Evolutionary conservation across 35 echinoderm and acorn worm species (phyloP).

Genomic region (Patiria miniata): DNA sequence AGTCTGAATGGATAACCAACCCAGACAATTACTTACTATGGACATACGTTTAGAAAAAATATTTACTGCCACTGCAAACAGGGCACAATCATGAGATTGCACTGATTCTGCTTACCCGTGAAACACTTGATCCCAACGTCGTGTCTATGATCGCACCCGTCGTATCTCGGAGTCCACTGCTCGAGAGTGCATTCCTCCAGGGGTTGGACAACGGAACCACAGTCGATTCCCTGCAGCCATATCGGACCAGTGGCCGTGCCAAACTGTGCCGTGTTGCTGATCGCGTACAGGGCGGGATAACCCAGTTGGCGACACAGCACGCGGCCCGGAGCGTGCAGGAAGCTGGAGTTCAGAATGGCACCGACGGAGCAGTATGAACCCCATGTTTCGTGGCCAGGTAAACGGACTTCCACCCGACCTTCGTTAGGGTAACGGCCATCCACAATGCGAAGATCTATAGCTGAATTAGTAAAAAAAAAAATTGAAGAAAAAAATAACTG

Average conservation of each 20-base stretch:
- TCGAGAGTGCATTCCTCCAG: not conserved
- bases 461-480: too few species aligned
- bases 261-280: not conserved
- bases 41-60: too few species aligned
- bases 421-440: not conserved
- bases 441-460: not conserved
- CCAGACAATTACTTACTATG: too few species aligned
- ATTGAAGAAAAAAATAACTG: too few species aligned
- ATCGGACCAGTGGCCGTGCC: not conserved
- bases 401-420: not conserved
- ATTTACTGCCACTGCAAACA: too few species aligned
- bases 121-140: conserved; percentile 4
- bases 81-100: too few species aligned
- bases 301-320: not conserved
- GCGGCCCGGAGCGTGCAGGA: not conserved
- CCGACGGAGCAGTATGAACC: not conserved
- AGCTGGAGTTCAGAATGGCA: not conserved
- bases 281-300: not conserved
- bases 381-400: not conserved
- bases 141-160: not conserved
- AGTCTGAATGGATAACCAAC: too few species aligned
- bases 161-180: not conserved
- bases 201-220: not conserved
- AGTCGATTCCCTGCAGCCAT: not conserved
- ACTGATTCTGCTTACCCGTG: conserved; percentile 2